Base-by-base conservation (phyloP, 2,888 invertebrate genomes). In the Prosapia bicincta region DNA sequence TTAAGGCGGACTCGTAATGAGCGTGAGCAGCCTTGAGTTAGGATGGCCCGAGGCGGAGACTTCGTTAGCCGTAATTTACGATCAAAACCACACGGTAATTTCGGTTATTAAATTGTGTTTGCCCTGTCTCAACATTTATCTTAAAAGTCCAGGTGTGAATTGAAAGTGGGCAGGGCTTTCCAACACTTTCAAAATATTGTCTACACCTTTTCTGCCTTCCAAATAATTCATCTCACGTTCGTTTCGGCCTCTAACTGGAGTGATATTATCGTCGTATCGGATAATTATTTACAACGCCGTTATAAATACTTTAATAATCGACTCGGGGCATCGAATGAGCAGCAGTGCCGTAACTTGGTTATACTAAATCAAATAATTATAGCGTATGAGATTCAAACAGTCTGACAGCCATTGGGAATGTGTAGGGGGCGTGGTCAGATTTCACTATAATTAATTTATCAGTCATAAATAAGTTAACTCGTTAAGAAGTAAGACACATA, bases 71-170 rank as follows among this genome's bases (percentile, higher is more conserved):
- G 65, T 74, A 69, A 74, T 74, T 74, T 74, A 74, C 23, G 68
- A 65, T 30, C 69, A 65, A 38, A 43, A 32, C 74, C 54, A 69
- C 74, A 25, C 74, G 26, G 74, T 74, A 74, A 74, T 74, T 74
- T 74, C 66, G 74, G 69, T 74, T 74, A 74, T 74, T 74, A 74
- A 74, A 74, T 74, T 69, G 74, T 74, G 74, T 74, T 69, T 69
- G 74, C 74, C 69, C 69, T 74, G 69, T 13, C 69, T 30, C 10
- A 66, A 74, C 74, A 69, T 74, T 74, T 74, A 74, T 74, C 74
- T 74, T 54, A 69, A 69, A 30, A 65, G 69, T 65, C 74, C 74
- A 74, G 74, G 74, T 74, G 74, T 74, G 74, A 74, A 74, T 69
- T 74, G 69, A 26, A 69, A 65, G 74, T 74, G 74, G 74, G 74